Conservation (phyloP, 2,888 invertebrate genomes). For the Lasioglossum figueresi region DNA sequence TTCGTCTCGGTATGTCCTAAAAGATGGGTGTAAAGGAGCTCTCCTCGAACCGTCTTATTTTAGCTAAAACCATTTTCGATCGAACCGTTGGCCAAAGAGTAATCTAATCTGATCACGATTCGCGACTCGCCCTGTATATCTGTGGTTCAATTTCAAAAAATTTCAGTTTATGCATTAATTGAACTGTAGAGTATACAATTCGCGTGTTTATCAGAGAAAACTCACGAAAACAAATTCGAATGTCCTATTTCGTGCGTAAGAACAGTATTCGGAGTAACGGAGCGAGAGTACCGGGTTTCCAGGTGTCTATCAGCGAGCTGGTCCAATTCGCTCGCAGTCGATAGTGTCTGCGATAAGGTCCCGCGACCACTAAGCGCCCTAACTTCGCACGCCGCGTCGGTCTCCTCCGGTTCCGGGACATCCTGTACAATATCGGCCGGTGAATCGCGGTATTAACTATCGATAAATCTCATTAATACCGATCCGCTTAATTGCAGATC, state of each 20-base stretch:
- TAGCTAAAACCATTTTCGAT: too few relatives aligned
- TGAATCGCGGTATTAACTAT: background rate
- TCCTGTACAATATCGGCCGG: background rate
- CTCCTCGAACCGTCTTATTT: too few relatives aligned
- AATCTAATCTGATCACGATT: too few relatives aligned
- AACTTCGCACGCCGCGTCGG: background rate
- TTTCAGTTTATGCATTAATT: too few relatives aligned
- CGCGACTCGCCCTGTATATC: too few relatives aligned
- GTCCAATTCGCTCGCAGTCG: background rate
- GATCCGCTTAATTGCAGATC: background rate
- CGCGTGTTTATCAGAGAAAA: too few relatives aligned
- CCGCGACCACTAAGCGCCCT: background rate
- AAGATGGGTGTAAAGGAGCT: too few relatives aligned
- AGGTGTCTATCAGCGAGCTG: background rate
- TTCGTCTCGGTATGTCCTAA: too few relatives aligned
- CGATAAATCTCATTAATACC: slow-evolving; percentile 2
- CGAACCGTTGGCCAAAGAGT: too few relatives aligned
- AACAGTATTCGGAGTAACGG: background rate
- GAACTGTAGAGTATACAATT: too few relatives aligned
- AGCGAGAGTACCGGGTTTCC: background rate
- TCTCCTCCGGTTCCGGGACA: background rate
- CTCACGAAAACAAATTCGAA: too few relatives aligned
- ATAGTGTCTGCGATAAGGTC: background rate
- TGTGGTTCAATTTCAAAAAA: too few relatives aligned
- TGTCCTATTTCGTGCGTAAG: background rate